Percentiles rank a stretch among this genome's conserved stretches.
These are phyloP conservation scores for Eupeodes luniger DNA, from an alignment of 2,888 invertebrate species.

Conservation along the genomic window DNA sequence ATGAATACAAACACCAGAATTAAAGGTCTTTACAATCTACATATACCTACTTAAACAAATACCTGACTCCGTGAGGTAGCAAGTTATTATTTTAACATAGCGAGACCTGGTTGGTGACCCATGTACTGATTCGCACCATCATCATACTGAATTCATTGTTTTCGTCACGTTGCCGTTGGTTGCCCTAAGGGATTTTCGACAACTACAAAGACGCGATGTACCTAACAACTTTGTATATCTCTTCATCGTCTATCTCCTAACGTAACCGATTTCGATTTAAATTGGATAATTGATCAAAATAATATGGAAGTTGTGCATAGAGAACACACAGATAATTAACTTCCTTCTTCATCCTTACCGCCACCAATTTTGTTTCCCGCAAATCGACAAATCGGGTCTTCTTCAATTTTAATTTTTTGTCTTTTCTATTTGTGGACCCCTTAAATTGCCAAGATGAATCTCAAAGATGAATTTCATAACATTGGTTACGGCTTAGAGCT, in stretches of 20 bases:
- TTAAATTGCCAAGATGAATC: constrained; percentile 67
- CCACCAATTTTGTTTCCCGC: constrained; percentile 26
- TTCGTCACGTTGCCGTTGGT: constrained; percentile 59
- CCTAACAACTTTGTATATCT: constrained; percentile 36
- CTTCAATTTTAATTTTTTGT: constrained; percentile 8
- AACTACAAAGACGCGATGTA: too few relatives aligned
- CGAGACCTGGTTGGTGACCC: constrained; percentile 61
- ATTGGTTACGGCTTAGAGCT: neutral
- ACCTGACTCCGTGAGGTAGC: constrained; percentile 36
- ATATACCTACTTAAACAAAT: constrained; percentile 3
- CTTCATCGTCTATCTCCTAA: constrained; percentile 26
- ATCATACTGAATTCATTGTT: neutral
- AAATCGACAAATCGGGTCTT: constrained; percentile 37
- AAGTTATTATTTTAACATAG: constrained; percentile 67
- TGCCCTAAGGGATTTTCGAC: constrained; percentile 45
- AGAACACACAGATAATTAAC: constrained; percentile 68
- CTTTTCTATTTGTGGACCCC: constrained; percentile 11
- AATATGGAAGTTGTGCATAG: constrained; percentile 65
- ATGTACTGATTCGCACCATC: constrained; percentile 72
- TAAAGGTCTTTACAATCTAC: constrained; percentile 25
- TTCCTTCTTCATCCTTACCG: constrained; percentile 60
- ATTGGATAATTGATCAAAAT: constrained; percentile 74
- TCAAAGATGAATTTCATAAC: constrained; percentile 74
- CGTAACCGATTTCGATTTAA: constrained; percentile 52
- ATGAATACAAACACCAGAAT: constrained; percentile 8